phyloP scores from a whole-genome alignment of 92 coral and sea anemone genomes.

The Zoanthus sansibaricus region DNA sequence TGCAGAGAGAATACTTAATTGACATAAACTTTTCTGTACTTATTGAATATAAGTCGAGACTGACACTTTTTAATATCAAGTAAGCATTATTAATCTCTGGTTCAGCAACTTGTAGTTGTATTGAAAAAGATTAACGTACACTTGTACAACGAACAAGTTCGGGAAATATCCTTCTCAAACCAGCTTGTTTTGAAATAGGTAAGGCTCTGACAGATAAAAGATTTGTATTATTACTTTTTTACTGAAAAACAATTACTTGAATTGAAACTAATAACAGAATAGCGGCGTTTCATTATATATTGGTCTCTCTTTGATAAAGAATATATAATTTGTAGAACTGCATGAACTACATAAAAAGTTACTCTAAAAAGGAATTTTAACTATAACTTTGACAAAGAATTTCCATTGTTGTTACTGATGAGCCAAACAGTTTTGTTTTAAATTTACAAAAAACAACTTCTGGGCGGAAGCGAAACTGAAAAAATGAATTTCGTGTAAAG shows the following conservation, averaged over 20 bases:
- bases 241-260: slow-evolving; percentile 2
- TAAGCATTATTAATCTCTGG: neutral
- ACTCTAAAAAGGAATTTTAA: neutral
- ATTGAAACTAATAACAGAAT: slow-evolving; percentile 2
- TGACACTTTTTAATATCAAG: slow-evolving; percentile 8
- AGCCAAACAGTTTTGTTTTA: neutral
- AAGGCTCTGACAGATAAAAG: neutral
- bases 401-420: neutral
- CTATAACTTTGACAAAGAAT: neutral
- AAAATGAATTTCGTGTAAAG: neutral
- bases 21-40: slow-evolving; percentile 7
- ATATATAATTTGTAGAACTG: neutral
- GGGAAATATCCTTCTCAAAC: neutral
- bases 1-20: slow-evolving; percentile 22
- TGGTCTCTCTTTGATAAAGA: neutral
- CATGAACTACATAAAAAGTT: neutral
- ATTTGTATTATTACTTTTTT: neutral
- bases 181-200: slow-evolving; percentile 4
- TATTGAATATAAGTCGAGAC: neutral
- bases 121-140: neutral
- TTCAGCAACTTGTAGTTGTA: neutral
- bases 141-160: neutral
- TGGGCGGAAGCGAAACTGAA: neutral
- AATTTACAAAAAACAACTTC: neutral
- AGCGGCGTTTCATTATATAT: neutral